phyloP scores from a whole-genome alignment of 2,797 vertebrate species.

The Lutra lutra region DNA sequence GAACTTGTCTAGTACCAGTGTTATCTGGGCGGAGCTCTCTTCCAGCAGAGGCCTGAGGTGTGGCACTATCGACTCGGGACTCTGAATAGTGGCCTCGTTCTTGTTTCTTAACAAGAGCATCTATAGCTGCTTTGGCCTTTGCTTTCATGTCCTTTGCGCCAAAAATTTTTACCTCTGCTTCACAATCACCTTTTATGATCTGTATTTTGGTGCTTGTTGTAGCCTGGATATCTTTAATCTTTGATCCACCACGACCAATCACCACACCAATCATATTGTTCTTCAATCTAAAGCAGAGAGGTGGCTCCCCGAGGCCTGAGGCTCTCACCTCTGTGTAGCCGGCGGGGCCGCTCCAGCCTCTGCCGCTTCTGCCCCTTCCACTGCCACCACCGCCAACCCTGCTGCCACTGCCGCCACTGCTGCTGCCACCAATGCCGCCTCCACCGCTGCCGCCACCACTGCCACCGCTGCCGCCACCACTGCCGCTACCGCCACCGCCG shows the following conservation, averaged over 20 bases:
- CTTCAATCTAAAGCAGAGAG: conserved; percentile 23
- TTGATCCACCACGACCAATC: not conserved
- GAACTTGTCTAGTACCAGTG: not conserved
- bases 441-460: accelerated
- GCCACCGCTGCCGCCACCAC: no score
- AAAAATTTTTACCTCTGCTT: conserved; percentile 90
- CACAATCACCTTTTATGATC: conserved; percentile 87
- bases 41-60: not conserved
- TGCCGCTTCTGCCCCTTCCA: accelerated
- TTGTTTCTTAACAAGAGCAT: conserved; percentile 83
- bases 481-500: accelerated
- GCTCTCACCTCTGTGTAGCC: not conserved
- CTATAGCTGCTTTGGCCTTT: conserved; percentile 91
- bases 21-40: not conserved
- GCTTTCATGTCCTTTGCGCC: conserved; percentile 87
- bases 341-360: not conserved
- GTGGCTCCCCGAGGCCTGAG: not conserved
- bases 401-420: no score
- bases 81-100: not conserved
- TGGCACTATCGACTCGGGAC: not conserved
- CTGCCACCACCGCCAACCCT: accelerated
- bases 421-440: no score
- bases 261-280: not conserved
- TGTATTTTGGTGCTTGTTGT: conserved; percentile 69
- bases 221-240: not conserved